Conservation (phyloP, 2,113 vertebrate genomes). For the Pygoscelis adeliae region DNA sequence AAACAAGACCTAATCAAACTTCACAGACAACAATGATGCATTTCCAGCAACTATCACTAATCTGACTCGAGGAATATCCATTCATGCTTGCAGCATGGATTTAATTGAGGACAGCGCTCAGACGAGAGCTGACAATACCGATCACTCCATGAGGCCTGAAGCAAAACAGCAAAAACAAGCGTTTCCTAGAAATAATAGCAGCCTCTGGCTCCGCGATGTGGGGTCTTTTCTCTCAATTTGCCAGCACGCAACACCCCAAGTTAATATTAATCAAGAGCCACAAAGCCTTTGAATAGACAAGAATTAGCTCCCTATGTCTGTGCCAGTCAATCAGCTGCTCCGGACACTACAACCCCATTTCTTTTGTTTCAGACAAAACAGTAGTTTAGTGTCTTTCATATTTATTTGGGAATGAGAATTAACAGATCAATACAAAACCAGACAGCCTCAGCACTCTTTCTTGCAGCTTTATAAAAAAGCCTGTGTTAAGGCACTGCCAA, state of each 20-base stretch:
- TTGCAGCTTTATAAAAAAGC: background rate
- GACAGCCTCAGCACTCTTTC: background rate
- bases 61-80: background rate
- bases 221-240: background rate
- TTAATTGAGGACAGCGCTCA: background rate
- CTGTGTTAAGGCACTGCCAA: background rate
- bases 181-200: background rate
- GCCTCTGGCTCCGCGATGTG: background rate
- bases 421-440: background rate
- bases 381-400: background rate
- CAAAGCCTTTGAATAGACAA: background rate
- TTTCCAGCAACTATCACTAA: background rate
- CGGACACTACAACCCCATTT: background rate
- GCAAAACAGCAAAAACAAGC: background rate
- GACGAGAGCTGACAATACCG: background rate
- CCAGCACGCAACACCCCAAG: background rate
- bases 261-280: background rate
- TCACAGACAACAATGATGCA: rapidly evolving
- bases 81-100: background rate
- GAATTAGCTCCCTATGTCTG: background rate
- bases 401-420: background rate
- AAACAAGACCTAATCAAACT: background rate
- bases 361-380: slow-evolving; percentile 4
- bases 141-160: background rate
- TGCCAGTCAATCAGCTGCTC: background rate